Percentiles rank a stretch among this genome's conserved stretches.
phyloP scores from a whole-genome alignment of 2,797 vertebrate species.

The Scolopax rusticola region DNA sequence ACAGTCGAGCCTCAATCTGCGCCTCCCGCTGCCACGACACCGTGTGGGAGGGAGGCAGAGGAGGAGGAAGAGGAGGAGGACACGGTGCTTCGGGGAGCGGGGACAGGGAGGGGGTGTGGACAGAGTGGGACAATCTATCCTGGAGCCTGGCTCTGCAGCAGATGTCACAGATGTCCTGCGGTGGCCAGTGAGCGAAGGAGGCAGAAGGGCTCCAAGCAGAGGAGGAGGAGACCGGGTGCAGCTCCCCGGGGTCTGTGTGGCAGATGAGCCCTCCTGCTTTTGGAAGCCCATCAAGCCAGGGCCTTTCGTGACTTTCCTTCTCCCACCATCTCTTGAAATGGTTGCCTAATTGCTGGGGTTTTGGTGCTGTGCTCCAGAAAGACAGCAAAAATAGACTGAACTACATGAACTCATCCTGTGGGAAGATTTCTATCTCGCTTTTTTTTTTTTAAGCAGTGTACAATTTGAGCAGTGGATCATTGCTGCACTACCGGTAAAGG shows the following conservation, averaged over 20 bases:
- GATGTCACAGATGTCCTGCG: not conserved
- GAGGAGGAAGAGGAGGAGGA: not conserved
- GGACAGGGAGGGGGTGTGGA: not conserved
- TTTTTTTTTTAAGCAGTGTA: not conserved
- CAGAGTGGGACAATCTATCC: not conserved
- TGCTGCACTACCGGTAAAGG: constrained; percentile 16
- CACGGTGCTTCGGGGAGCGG: not conserved
- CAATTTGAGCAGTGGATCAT: constrained; percentile 34
- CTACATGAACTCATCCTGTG: constrained; percentile 44
- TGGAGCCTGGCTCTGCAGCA: not conserved
- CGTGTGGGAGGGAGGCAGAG: not conserved
- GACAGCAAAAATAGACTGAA: constrained; percentile 46
- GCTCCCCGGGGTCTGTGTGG: not conserved
- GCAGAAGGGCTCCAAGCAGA: not conserved
- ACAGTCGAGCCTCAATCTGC: accelerated
- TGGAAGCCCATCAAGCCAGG: constrained; percentile 37
- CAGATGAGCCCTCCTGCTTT: constrained; percentile 43
- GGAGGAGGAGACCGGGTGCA: constrained; percentile 21
- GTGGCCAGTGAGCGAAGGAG: constrained; percentile 32
- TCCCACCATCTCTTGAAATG: not conserved
- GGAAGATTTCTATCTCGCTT: not conserved
- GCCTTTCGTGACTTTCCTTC: constrained; percentile 8
- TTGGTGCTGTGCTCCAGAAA: constrained; percentile 42
- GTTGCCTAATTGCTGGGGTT: constrained; percentile 27
- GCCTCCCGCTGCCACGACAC: not conserved